Conservation (phyloP, 2,797 vertebrate genomes). For the Pseudochirops corinnae region DNA sequence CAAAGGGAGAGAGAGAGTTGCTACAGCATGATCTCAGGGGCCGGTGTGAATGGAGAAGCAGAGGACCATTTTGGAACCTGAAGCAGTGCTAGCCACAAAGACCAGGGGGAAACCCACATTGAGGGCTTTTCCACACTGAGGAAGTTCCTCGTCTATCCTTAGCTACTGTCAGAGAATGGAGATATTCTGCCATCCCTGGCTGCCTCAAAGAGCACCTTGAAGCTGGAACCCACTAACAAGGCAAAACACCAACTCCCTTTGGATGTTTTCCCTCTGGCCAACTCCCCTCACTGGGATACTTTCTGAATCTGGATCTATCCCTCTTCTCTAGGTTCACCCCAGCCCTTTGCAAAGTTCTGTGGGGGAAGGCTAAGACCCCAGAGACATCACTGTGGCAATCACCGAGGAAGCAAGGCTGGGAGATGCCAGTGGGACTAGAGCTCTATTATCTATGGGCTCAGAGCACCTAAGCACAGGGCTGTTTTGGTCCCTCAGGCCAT, state of each 20-base stretch:
- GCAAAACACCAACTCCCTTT: slow-evolving; percentile 80
- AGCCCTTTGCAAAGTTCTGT: background rate
- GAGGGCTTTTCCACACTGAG: background rate
- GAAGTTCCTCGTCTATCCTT: slow-evolving; percentile 57
- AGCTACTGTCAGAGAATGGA: slow-evolving; percentile 90
- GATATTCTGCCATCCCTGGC: slow-evolving; percentile 88
- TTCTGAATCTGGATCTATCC: slow-evolving; percentile 23
- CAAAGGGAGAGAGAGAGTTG: background rate
- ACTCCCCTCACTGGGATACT: background rate
- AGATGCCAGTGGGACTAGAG: slow-evolving; percentile 27
- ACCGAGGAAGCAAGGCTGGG: slow-evolving; percentile 19
- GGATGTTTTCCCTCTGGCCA: background rate
- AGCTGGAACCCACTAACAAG: slow-evolving; percentile 91
- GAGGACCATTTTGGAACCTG: background rate
- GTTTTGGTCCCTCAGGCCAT: slow-evolving; percentile 71
- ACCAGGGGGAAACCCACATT: background rate
- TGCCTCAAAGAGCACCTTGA: slow-evolving; percentile 77
- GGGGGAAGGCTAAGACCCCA: background rate
- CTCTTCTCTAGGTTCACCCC: background rate
- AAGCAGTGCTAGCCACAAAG: background rate
- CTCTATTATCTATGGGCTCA: background rate
- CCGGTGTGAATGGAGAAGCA: background rate
- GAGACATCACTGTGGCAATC: background rate
- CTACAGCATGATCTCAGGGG: background rate
- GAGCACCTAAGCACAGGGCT: background rate